Evolutionary conservation across 2,797 vertebrate species (phyloP), one percentile per base, ranked within the genome.

Genomic region (Myiotriccus ornatus): DNA sequence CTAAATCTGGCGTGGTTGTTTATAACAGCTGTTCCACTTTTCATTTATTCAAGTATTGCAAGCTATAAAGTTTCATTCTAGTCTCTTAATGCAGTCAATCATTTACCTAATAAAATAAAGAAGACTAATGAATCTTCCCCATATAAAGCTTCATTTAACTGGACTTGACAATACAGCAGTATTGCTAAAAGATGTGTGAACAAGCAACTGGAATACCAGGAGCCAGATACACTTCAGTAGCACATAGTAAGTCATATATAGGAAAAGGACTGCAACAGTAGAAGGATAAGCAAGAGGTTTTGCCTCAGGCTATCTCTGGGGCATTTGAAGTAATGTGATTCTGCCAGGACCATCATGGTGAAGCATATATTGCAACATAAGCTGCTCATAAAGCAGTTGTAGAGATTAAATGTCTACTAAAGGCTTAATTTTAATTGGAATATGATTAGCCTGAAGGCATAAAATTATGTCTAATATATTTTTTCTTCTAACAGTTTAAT

Each of bases 361-460:
- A 95, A 92, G 57, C 23, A 14, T 88, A 65, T 88, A 84, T 77
- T 94, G 81, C 65, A 90, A 69, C 46, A 94, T 81, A 91, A 93
- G 35, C 30, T 93, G 44, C 74, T 96, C 91, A 86, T 96, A 97
- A 97, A 95, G 47, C 62, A 93, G 59, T 57, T 84, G 69, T 67
- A 96, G 71, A 96, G 92, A 97, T 94, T 95, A 96, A 95, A 90
- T 78, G 30, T 70, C 69, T 96, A 83, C 37, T 96, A 96, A 96
- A 95, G 80, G 49, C 65, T 93, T 94, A 70, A 63, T 73, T 90
- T 97, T 97, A 96, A 97, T 95, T 96, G 82, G 82, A 96, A 94
- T 68, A 39, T 83, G 65, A 93, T 90, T 94, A 65, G 56, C 94
- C 94, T 92, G 68, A 92, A 97, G 96, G 79, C 14, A 95, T 82